Percentiles rank a stretch among this genome's conserved stretches.
These are phyloP conservation scores for Henricia sp. DNA, from an alignment of 53 echinoderm and acorn worm species.

Conservation along the genomic window DNA sequence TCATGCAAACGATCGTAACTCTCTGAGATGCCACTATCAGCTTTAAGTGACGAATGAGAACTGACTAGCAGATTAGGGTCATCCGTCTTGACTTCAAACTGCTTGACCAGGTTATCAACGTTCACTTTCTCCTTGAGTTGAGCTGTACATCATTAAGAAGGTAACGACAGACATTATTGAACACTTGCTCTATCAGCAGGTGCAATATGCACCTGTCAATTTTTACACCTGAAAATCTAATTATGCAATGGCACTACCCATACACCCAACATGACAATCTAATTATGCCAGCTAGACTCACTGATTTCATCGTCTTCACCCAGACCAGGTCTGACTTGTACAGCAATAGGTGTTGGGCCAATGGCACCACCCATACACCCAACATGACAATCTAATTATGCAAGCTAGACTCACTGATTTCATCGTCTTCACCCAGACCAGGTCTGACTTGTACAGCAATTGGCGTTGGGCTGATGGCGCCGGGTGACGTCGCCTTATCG, in stretches of 20 bases:
- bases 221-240: too few species aligned
- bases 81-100: slow-evolving; percentile 40
- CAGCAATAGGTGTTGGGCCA: slow-evolving; percentile 19
- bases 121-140: slow-evolving; percentile 31
- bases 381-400: background rate
- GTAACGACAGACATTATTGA: background rate
- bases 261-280: background rate
- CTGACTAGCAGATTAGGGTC: slow-evolving; percentile 4
- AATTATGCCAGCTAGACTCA: slow-evolving; percentile 13
- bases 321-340: slow-evolving; percentile 12
- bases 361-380: too few species aligned
- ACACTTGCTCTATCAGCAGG: too few species aligned
- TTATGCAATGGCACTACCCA: too few species aligned
- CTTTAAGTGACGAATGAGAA: slow-evolving; percentile 47
- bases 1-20: slow-evolving; percentile 42
- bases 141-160: slow-evolving; percentile 16
- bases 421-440: slow-evolving; percentile 42
- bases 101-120: slow-evolving; percentile 47
- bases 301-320: slow-evolving; percentile 63
- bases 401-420: slow-evolving; percentile 54
- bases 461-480: slow-evolving; percentile 41
- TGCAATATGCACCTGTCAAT: too few species aligned
- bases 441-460: slow-evolving; percentile 13
- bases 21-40: slow-evolving; percentile 57
- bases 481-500: slow-evolving; percentile 63